Conservation (phyloP, 92 coral and sea anemone genomes). For the Umimayanthus kanabou region DNA sequence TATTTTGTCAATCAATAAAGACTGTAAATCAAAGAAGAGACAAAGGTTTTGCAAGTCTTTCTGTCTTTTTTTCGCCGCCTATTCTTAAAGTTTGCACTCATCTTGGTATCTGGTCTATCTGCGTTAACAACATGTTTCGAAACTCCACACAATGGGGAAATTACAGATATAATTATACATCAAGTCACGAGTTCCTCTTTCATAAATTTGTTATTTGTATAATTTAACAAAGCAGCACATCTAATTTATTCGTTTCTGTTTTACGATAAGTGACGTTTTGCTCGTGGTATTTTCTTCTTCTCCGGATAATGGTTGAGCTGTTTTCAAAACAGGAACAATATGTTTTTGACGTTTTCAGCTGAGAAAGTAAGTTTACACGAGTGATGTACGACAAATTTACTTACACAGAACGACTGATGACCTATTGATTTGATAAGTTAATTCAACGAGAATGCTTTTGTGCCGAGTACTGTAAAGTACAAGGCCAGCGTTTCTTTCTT, state of each 20-base stretch:
- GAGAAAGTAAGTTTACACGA: too few relatives aligned
- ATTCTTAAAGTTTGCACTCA: too few relatives aligned
- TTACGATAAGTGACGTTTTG: background rate
- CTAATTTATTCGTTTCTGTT: background rate
- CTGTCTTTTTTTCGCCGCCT: background rate
- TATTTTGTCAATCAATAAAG: too few relatives aligned
- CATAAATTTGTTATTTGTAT: background rate
- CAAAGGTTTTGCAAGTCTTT: too few relatives aligned
- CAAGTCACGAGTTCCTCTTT: background rate
- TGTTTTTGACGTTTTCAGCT: too few relatives aligned
- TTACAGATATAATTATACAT: too few relatives aligned
- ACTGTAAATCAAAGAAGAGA: too few relatives aligned
- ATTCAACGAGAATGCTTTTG: too few relatives aligned
- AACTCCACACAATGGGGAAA: background rate
- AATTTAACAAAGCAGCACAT: background rate
- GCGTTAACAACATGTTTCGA: background rate
- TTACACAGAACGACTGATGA: too few relatives aligned
- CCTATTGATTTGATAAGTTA: background rate
- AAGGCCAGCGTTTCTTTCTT: background rate
- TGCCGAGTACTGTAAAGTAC: background rate
- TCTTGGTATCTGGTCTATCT: background rate
- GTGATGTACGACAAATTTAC: too few relatives aligned
- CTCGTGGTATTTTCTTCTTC: background rate
- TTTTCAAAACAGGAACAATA: background rate
- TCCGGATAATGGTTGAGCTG: background rate